A percentile compares a stretch with the other conserved stretches of the same genome.
Conservation (phyloP, 2,797 vertebrate genomes). For the Chaetophractus vellerosus region DNA sequence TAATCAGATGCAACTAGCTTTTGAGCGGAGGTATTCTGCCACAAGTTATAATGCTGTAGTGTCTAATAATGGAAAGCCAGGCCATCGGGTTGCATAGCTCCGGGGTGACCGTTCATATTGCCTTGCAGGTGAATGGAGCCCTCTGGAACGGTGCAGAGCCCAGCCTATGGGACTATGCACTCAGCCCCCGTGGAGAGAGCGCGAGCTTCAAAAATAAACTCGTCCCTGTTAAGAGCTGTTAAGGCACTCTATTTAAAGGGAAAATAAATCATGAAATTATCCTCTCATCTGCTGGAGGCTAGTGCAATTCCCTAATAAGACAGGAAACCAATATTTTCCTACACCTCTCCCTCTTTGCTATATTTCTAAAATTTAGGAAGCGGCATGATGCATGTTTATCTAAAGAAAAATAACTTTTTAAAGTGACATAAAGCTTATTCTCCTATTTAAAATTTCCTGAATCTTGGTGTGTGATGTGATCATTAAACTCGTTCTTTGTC, state of each 20-base stretch:
- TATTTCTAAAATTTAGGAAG: slow-evolving; percentile 40
- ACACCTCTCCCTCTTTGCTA: not conserved
- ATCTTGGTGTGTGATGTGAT: not conserved
- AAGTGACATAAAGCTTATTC: not conserved
- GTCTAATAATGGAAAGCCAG: not conserved
- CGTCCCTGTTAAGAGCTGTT: not conserved
- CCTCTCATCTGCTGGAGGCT: not conserved
- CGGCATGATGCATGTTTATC: slow-evolving; percentile 21
- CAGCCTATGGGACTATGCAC: not conserved
- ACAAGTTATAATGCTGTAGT: not conserved
- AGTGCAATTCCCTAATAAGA: not conserved
- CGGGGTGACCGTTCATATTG: not conserved
- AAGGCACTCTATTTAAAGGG: not conserved
- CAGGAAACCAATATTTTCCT: not conserved
- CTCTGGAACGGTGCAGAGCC: not conserved
- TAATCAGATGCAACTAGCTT: not conserved
- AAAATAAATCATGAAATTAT: not conserved
- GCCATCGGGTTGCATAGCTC: not conserved
- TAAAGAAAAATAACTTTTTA: slow-evolving; percentile 32
- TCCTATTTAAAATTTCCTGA: not conserved
- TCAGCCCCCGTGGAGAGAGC: rapidly evolving
- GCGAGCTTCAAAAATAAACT: not conserved
- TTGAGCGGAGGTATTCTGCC: not conserved
- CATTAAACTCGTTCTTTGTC: slow-evolving; percentile 88
- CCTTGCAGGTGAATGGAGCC: not conserved